A percentile compares a stretch with the other conserved stretches of the same genome.
These are phyloP conservation scores for Onychorhynchus coronatus DNA, from an alignment of 2,113 vertebrate species.

Conservation along the genomic window DNA sequence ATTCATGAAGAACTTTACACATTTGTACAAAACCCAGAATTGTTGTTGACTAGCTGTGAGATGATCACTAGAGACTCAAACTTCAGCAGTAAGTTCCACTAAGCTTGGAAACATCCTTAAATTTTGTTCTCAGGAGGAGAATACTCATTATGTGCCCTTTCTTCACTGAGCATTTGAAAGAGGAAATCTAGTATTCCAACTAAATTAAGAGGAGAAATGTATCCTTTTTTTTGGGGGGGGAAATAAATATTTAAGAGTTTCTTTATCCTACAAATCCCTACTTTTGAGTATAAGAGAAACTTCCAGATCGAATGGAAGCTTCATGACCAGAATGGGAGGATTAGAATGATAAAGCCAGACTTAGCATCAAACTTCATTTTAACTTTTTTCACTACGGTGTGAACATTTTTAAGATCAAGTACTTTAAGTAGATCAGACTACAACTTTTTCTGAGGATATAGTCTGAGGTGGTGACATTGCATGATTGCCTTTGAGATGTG, in stretches of 20 bases:
- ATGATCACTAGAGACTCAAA: background rate
- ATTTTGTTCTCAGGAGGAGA: background rate
- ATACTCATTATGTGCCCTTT: background rate
- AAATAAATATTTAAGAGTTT: background rate
- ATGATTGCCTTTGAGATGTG: background rate
- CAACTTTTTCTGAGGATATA: background rate
- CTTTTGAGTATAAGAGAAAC: background rate
- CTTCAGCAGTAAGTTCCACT: background rate
- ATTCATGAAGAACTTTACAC: background rate
- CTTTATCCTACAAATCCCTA: background rate
- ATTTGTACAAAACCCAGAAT: background rate
- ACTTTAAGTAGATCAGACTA: background rate
- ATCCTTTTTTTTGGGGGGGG: background rate
- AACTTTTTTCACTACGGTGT: background rate
- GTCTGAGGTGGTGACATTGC: background rate
- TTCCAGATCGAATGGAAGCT: background rate
- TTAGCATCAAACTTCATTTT: background rate
- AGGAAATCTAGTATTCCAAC: background rate
- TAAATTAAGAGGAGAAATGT: background rate
- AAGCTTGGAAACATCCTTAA: background rate
- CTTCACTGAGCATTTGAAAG: background rate
- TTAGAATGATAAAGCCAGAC: background rate
- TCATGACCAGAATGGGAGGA: background rate
- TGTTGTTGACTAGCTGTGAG: constrained; percentile 30
- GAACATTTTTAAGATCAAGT: background rate